Percentiles rank a stretch among this genome's conserved stretches.
These are phyloP conservation scores for Micromys minutus DNA, from an alignment of 2,113 vertebrate species.

Conservation along the genomic window DNA sequence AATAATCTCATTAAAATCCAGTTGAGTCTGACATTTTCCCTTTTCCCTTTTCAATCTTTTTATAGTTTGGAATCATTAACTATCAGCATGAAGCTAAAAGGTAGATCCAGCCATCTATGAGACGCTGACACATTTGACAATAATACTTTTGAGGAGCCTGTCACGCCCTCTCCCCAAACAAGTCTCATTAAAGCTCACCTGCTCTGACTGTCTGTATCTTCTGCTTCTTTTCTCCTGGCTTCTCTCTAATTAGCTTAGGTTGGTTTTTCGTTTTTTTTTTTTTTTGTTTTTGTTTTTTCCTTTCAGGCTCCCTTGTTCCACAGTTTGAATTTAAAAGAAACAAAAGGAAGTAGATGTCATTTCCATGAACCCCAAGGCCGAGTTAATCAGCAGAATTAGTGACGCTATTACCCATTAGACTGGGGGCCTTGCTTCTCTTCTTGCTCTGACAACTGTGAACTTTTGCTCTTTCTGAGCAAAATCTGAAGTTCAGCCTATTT, in stretches of 20 bases:
- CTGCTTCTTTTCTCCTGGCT: conserved; percentile 87
- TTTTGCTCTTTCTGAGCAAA: conserved; percentile 68
- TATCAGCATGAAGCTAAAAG: conserved; percentile 89
- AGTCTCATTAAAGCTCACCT: conserved; percentile 90
- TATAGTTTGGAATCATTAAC: conserved; percentile 90
- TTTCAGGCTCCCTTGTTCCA: conserved; percentile 84
- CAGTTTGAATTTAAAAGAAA: conserved; percentile 78
- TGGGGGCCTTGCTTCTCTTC: conserved; percentile 77
- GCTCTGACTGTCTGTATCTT: conserved; percentile 82
- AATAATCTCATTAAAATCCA: conserved; percentile 89
- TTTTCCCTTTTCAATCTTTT: conserved; percentile 90
- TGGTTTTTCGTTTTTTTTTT: conserved; percentile 66
- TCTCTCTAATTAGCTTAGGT: conserved; percentile 89
- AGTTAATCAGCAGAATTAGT: conserved; percentile 92
- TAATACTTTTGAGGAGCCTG: conserved; percentile 91
- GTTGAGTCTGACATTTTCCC: conserved; percentile 85
- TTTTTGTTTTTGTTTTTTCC: conserved; percentile 74
- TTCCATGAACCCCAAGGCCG: conserved; percentile 89
- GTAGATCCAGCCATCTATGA: conserved; percentile 86
- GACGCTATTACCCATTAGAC: conserved; percentile 88
- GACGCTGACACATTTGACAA: conserved; percentile 90
- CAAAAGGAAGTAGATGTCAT: conserved; percentile 81
- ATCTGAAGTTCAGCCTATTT: conserved; percentile 27
- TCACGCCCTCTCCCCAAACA: conserved; percentile 89
- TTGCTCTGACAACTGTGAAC: conserved; percentile 79